phyloP scores from a whole-genome alignment of 2,797 vertebrate genomes.

The Scomberomorus guttatus region DNA sequence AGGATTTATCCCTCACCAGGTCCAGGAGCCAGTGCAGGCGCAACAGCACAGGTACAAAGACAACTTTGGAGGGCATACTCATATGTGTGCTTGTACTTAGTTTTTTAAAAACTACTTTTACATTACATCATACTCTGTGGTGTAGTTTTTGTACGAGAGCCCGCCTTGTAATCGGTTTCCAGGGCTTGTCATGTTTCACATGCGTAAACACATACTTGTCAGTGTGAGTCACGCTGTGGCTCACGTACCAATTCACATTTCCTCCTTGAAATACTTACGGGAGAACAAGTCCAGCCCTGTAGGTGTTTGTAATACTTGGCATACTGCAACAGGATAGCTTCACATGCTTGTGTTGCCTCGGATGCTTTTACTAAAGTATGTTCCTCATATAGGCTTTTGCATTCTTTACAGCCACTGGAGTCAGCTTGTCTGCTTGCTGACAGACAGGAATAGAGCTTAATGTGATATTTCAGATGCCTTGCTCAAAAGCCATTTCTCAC shows the following conservation, averaged over 20 bases:
- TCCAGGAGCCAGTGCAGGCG: constrained; percentile 72
- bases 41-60: constrained; percentile 84
- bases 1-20: constrained; percentile 79
- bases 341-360: constrained; percentile 46
- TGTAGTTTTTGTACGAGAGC: constrained; percentile 42
- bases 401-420: constrained; percentile 53
- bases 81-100: constrained; percentile 21
- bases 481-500: constrained; percentile 30
- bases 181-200: constrained; percentile 66
- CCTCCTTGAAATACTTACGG: constrained; percentile 53
- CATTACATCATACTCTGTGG: constrained; percentile 58
- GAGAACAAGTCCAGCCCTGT: constrained; percentile 65
- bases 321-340: constrained; percentile 62
- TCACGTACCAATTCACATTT: constrained; percentile 47
- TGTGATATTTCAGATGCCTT: constrained; percentile 39
- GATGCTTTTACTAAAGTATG: constrained; percentile 55
- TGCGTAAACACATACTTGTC: constrained; percentile 75
- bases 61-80: not conserved
- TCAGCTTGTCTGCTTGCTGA: constrained; percentile 42
- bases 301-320: constrained; percentile 68
- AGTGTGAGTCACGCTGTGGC: constrained; percentile 62
- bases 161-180: constrained; percentile 30
- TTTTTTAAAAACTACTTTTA: constrained; percentile 14
- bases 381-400: constrained; percentile 56
- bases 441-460: constrained; percentile 30